Conservation (phyloP, 2,797 vertebrate genomes). For the Macroramphosus scolopax region DNA sequence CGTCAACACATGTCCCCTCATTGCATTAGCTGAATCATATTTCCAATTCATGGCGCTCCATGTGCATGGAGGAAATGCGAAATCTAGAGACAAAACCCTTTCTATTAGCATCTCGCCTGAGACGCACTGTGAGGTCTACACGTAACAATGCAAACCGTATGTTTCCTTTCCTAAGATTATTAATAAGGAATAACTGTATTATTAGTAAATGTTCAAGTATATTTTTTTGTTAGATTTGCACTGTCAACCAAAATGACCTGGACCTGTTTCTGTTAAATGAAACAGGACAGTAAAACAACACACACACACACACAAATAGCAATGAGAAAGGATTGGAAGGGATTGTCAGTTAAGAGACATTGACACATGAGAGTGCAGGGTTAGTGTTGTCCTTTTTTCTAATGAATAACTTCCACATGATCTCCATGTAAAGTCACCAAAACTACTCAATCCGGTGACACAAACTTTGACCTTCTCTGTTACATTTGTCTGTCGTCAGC, state of each 20-base stretch:
- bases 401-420: no score
- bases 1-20: slow-evolving; percentile 40
- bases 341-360: slow-evolving; percentile 12
- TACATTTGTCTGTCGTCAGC: slow-evolving; percentile 16
- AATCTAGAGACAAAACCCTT: slow-evolving; percentile 32
- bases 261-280: slow-evolving; percentile 12
- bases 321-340: slow-evolving; percentile 4
- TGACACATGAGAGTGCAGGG: no score
- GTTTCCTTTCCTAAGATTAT: slow-evolving; percentile 22
- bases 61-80: slow-evolving; percentile 43
- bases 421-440: slow-evolving; percentile 18
- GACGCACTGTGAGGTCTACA: no score
- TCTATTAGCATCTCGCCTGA: slow-evolving; percentile 6
- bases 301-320: neutral
- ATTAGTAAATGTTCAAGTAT: slow-evolving; percentile 17
- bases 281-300: slow-evolving; percentile 11
- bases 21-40: slow-evolving; percentile 44
- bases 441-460: slow-evolving; percentile 1
- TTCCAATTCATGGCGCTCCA: slow-evolving; percentile 28
- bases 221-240: slow-evolving; percentile 24
- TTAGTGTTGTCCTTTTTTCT: no score
- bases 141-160: no score
- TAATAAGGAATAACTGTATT: slow-evolving; percentile 27
- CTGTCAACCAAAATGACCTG: slow-evolving; percentile 21
- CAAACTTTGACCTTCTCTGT: slow-evolving; percentile 34